Conservation (phyloP, 2,888 invertebrate species). For the Lasioglossum figueresi region DNA sequence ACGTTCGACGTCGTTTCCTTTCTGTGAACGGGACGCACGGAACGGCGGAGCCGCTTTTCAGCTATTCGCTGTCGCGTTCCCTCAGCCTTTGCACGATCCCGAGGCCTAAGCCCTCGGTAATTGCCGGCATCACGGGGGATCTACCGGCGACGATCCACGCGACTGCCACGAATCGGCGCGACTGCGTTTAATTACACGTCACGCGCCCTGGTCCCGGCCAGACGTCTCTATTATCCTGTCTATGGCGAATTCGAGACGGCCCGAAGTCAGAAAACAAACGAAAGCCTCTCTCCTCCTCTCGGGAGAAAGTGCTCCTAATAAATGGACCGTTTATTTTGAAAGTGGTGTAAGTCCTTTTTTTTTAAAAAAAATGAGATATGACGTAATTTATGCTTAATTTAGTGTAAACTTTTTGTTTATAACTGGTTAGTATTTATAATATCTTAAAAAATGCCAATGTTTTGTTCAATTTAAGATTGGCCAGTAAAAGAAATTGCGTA, state of each 20-base stretch:
- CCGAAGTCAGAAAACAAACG: background rate
- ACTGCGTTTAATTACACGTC: conserved; percentile 82
- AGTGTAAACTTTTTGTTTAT: too few relatives aligned
- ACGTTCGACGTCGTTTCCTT: conserved; percentile 51
- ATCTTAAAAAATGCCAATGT: too few relatives aligned
- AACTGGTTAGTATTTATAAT: too few relatives aligned
- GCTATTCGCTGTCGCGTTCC: conserved; percentile 34
- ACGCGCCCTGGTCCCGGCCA: conserved; percentile 62
- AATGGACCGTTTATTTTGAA: too few relatives aligned
- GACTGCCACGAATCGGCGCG: conserved; percentile 74
- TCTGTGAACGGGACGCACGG: conserved; percentile 63
- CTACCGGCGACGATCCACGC: conserved; percentile 76
- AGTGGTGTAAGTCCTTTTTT: too few relatives aligned
- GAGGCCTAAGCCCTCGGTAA: conserved; percentile 81
- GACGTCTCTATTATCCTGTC: conserved; percentile 64
- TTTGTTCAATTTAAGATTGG: too few relatives aligned
- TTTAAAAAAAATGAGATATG: too few relatives aligned
- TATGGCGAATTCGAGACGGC: background rate
- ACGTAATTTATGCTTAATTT: too few relatives aligned
- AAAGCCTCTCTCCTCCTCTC: background rate
- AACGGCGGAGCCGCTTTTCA: conserved; percentile 46
- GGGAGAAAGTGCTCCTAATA: background rate
- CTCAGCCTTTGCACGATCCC: conserved; percentile 49
- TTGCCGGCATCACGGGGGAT: conserved; percentile 83
- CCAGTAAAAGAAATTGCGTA: too few relatives aligned